phyloP scores from a whole-genome alignment of 2,797 vertebrate species.

The Helarctos malayanus region DNA sequence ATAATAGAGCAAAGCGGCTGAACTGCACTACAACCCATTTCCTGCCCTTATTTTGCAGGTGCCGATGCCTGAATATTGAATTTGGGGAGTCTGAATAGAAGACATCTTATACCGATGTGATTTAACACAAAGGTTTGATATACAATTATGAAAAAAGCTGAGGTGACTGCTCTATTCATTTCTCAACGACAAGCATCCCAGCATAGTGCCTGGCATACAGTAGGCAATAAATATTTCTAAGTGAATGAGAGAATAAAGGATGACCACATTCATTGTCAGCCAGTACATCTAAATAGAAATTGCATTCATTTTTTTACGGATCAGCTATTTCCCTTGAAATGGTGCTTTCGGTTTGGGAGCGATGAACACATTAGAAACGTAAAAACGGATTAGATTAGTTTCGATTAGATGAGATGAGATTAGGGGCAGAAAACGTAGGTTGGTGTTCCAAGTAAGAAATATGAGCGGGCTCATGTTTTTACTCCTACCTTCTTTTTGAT shows the following conservation, averaged over 20 bases:
- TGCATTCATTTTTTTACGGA: constrained; percentile 29
- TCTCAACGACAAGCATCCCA: constrained; percentile 44
- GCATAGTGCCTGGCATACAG: not conserved
- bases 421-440: not conserved
- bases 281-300: not conserved
- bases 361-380: not conserved
- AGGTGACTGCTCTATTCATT: constrained; percentile 52
- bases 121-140: constrained; percentile 47
- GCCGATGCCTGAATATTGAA: constrained; percentile 53
- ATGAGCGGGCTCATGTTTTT: not conserved
- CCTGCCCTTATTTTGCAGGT: constrained; percentile 33
- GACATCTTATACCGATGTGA: constrained; percentile 44
- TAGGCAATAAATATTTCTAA: constrained; percentile 51
- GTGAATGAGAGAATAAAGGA: constrained; percentile 23
- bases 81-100: not conserved
- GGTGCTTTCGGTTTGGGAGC: not conserved
- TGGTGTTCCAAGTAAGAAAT: constrained; percentile 35
- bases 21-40: constrained; percentile 23
- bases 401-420: not conserved
- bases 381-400: not conserved
- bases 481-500: not conserved
- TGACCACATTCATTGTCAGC: not conserved
- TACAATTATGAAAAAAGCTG: constrained; percentile 6
- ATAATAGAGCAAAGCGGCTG: constrained; percentile 29
- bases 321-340: not conserved